Conservation (phyloP, 2,113 vertebrate genomes). For the Geococcyx californianus region DNA sequence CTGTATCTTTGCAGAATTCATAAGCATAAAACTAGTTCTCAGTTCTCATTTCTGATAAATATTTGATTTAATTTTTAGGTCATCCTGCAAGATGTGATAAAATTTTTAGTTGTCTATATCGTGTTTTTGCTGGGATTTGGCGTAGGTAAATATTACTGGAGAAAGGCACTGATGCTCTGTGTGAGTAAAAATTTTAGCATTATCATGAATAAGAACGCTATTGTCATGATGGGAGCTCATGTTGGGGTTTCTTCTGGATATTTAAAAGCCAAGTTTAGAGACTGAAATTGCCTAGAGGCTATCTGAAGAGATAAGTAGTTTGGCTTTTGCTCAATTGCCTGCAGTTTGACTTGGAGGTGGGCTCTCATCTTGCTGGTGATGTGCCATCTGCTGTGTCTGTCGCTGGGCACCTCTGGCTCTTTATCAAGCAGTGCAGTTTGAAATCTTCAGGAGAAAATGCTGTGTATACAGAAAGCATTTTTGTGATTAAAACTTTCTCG, state of each 20-base stretch:
- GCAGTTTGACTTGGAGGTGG: background rate
- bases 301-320: background rate
- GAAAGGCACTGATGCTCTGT: background rate
- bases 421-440: background rate
- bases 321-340: background rate
- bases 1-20: background rate
- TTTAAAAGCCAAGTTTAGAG: background rate
- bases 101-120: constrained; percentile 82
- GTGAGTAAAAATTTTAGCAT: constrained; percentile 13
- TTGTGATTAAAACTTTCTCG: background rate
- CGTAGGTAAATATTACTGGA: constrained; percentile 76
- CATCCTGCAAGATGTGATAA: constrained; percentile 82
- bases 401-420: background rate
- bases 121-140: constrained; percentile 84
- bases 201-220: background rate
- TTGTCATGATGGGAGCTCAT: background rate
- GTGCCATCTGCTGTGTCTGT: background rate
- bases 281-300: background rate
- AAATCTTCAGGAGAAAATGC: background rate
- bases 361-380: background rate
- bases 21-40: background rate
- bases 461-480: background rate
- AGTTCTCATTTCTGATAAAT: background rate
- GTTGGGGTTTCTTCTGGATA: constrained; percentile 5
- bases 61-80: constrained; percentile 72